A percentile compares a stretch with the other conserved stretches of the same genome.
phyloP scores from a whole-genome alignment of 2,113 vertebrate species.

The Centropus bengalensis region DNA sequence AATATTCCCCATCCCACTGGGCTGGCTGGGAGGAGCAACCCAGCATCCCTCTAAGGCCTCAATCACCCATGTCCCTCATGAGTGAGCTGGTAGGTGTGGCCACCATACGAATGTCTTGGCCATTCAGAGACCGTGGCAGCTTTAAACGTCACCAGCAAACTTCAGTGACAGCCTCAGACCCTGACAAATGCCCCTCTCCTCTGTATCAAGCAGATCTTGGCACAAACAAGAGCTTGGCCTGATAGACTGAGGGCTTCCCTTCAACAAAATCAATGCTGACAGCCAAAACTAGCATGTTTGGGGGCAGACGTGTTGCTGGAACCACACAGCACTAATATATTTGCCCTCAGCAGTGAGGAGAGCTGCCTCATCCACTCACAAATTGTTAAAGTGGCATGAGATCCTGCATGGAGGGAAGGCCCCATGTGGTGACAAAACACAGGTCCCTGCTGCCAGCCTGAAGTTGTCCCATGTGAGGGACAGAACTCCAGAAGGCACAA shows the following conservation, averaged over 20 bases:
- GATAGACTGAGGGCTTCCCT: not conserved
- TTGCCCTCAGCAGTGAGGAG: not conserved
- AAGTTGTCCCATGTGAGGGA: not conserved
- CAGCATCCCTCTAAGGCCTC: not conserved
- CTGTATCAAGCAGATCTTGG: not conserved
- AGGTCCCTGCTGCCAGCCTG: not conserved
- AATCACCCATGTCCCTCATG: not conserved
- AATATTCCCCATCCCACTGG: not conserved
- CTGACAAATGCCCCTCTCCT: not conserved
- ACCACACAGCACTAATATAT: not conserved
- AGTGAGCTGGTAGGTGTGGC: not conserved
- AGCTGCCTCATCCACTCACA: not conserved
- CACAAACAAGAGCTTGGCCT: not conserved
- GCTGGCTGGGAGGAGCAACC: not conserved
- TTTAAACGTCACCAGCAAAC: not conserved
- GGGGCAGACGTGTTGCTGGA: not conserved
- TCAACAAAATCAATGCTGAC: not conserved
- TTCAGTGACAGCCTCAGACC: not conserved
- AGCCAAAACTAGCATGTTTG: rapidly evolving
- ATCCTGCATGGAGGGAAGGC: rapidly evolving
- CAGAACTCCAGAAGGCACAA: not conserved
- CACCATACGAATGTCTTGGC: not conserved
- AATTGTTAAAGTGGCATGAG: not conserved
- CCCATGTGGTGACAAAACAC: not conserved
- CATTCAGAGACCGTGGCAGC: not conserved